A percentile compares a stretch with the other conserved stretches of the same genome.
These are phyloP conservation scores for Gibbula magus DNA, from an alignment of 2,888 invertebrate species.

Conservation along the genomic window DNA sequence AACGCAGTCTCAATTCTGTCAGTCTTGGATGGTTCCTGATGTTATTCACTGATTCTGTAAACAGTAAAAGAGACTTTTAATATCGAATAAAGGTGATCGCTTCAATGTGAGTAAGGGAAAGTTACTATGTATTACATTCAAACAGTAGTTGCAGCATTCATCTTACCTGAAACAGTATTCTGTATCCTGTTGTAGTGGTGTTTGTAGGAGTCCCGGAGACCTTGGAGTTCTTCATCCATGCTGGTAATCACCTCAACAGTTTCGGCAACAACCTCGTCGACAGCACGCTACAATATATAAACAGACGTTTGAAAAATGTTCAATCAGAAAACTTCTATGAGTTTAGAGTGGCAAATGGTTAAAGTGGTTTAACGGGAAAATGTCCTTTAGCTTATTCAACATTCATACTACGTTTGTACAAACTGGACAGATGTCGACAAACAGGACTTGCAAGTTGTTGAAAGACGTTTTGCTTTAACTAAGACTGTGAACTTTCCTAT, in stretches of 20 bases:
- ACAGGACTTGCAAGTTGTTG: too few relatives aligned
- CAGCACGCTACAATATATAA: not conserved
- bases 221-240: not conserved
- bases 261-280: not conserved
- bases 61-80: not conserved
- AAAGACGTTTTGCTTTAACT: too few relatives aligned
- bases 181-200: conserved; percentile 1
- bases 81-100: not conserved
- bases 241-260: not conserved
- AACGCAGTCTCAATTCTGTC: not conserved
- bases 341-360: not conserved
- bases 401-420: too few relatives aligned
- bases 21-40: conserved; percentile 18
- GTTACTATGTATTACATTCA: not conserved
- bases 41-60: not conserved
- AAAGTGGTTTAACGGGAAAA: not conserved
- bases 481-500: too few relatives aligned
- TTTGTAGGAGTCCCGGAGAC: not conserved
- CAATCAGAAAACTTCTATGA: not conserved
- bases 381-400: too few relatives aligned
- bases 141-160: not conserved
- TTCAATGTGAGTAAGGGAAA: not conserved
- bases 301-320: not conserved
- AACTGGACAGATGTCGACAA: too few relatives aligned
- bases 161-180: not conserved